Evolutionary conservation across 2,113 vertebrate genomes (phyloP), one percentile per base, ranked within the genome.

Genomic region (Aptenodytes forsteri): DNA sequence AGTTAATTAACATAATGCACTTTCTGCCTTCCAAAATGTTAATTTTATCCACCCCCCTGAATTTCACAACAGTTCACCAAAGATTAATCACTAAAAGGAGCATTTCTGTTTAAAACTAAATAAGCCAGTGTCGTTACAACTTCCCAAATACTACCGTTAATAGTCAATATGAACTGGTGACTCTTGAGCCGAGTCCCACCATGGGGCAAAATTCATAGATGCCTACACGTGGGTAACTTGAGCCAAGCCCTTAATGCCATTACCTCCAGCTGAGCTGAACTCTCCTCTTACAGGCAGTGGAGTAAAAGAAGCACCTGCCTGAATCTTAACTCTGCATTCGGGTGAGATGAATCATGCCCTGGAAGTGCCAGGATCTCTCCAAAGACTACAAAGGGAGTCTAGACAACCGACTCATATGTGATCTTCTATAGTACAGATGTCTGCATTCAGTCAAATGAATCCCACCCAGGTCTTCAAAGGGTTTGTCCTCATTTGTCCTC

Each of bases 1-100:
- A 59, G 81, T 83, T 87, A 94, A 96, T 96, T 89, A 96, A 79
- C 84, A 85, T 93, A 87, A 91, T 11, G n/a, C 65, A 84, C 87
- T 91, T 90, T 91, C 73, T 91, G 61, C 65, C 77, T 89, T 87
- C 73, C 52, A 71, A 91, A 87, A 87, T 11, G 87, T 79, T 91
- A 82, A 16, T 91, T 84, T 87, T 80, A 89, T 69, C 73, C 72
- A 91, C 81, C 50, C 42, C 59, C 59, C 26, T 64, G 55, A 84
- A 91, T 94, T 91, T 46, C 1, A 2, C 83, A 42, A 89, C 47
- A 91, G 82, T 89, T 89, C 77, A 61, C 47, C 0, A 0, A 89
- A 84, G 77, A 64, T 84, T 93, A 94, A 94, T 89, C 69, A 75
- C 47, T 42, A 17, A 38, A 87, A 91, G 91, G 7, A 76, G 30